A percentile compares a stretch with the other conserved stretches of the same genome.
phyloP scores from a whole-genome alignment of 1,140 invertebrate genomes.

The Euschistus heros region DNA sequence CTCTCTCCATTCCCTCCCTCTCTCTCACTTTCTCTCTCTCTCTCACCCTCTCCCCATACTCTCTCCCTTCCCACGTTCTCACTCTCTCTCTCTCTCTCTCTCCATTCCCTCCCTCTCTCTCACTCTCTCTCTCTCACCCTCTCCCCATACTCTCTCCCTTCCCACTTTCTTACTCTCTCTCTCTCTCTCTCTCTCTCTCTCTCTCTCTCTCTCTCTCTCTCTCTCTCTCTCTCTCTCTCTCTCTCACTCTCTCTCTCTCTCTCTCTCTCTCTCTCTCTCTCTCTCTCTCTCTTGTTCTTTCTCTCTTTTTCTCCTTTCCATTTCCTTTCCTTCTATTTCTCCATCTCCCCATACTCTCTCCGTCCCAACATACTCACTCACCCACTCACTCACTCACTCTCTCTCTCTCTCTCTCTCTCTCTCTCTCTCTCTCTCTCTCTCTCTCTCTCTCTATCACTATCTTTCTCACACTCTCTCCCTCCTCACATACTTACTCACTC shows the following conservation, averaged over 20 bases:
- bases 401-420: too few relatives aligned
- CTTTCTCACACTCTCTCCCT: too few relatives aligned
- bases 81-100: conserved; percentile 11
- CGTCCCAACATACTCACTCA: too few relatives aligned
- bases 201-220: conserved; percentile 13
- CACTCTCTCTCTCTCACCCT: too few relatives aligned
- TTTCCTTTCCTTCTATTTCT: conserved; percentile 1
- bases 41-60: background rate
- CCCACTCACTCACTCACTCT: too few relatives aligned
- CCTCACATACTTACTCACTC: too few relatives aligned
- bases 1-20: conserved; percentile 5
- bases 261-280: conserved; percentile 13
- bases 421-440: too few relatives aligned
- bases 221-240: conserved; percentile 11
- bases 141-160: too few relatives aligned
- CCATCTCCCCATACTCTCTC: too few relatives aligned
- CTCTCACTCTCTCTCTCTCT: conserved; percentile 11
- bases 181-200: conserved; percentile 14
- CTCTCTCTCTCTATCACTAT: too few relatives aligned
- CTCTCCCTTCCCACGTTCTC: too few relatives aligned
- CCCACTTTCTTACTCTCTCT: conserved; percentile 3
- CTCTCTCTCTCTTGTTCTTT: conserved; percentile 8
- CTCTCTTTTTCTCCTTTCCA: background rate
- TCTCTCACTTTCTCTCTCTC: conserved; percentile 7
- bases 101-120: too few relatives aligned